Evolutionary conservation across 2,113 vertebrate species (phyloP), one percentile per base, ranked within the genome.

Genomic region (Lampris incognitus): DNA sequence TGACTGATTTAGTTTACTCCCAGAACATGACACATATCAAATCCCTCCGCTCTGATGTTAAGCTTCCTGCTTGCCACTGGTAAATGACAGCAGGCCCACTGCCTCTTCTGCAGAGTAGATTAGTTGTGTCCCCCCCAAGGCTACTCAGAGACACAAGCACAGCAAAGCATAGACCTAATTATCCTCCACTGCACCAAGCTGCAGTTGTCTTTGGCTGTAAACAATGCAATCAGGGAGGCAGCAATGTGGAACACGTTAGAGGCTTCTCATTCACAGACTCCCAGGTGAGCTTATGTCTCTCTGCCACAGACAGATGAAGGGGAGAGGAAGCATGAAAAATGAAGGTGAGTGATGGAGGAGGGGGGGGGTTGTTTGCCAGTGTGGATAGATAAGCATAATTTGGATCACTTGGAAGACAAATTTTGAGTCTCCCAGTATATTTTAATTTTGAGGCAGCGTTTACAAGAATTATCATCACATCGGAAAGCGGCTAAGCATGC

Each of bases 161-260:
- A 75, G 81, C 52, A 58, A 85, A 74, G 68, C 68, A 62, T 79
- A 66, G 50, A 69, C 72, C 78, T 86, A 87, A 90, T 89, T 89
- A 86, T 75, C 74, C 58, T 88, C 69, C 68, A 81, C 54, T 80
- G 81, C 86, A 82, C 52, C 60, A 58, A 74, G 70, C 81, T 83
- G 82, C 79, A 88, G 83, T 87, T 86, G 86, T 87, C 84, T 87
- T 88, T 87, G 75, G 66, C 85, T 90, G 85, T 87, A 88, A 90
- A 90, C 89, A 89, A 81, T 79, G 86, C 84, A 81, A 88, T 92
- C 87, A 90, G 68, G 69, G 70, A 87, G 72, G 85, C 88, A 85
- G 83, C 81, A 86, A 81, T 78, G 85, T 84, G 85, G 85, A 91
- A 90, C 83, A 36, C 75, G 81, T 85, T 76, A 78, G 66, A 81